A percentile compares a stretch with the other conserved stretches of the same genome.
Conservation (phyloP, 2,888 invertebrate genomes). For the Troides aeacus region DNA sequence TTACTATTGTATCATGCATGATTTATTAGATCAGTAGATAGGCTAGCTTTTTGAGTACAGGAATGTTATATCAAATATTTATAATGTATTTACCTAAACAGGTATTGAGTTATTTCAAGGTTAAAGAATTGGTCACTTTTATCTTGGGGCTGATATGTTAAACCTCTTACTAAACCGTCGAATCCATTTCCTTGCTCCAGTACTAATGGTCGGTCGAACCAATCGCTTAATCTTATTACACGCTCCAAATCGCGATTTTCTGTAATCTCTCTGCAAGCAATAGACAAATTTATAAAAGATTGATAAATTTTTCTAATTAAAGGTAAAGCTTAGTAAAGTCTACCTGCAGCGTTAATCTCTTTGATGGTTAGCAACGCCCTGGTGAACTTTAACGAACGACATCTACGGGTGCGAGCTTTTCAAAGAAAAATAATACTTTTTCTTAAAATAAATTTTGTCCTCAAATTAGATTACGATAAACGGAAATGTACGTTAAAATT, state of each 20-base stretch:
- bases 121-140: conserved; percentile 84
- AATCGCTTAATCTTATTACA: conserved; percentile 76
- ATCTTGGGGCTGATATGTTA: conserved; percentile 85
- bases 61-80: background rate
- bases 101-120: conserved; percentile 72
- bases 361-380: background rate
- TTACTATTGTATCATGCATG: no score
- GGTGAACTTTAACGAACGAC: background rate
- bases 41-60: no score
- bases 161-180: conserved; percentile 83
- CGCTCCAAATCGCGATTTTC: conserved; percentile 9
- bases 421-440: background rate
- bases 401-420: background rate
- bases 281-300: background rate
- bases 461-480: background rate
- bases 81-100: conserved; percentile 19
- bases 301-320: background rate
- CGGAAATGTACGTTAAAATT: no score
- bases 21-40: no score
- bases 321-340: background rate
- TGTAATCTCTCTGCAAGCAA: conserved; percentile 10
- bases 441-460: background rate
- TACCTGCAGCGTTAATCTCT: background rate
- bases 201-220: conserved; percentile 78
- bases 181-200: conserved; percentile 65